Evolutionary conservation across 1,140 invertebrate genomes (phyloP), one percentile per base, ranked within the genome.

Genomic region (Ptiloglossa arizonensis): DNA sequence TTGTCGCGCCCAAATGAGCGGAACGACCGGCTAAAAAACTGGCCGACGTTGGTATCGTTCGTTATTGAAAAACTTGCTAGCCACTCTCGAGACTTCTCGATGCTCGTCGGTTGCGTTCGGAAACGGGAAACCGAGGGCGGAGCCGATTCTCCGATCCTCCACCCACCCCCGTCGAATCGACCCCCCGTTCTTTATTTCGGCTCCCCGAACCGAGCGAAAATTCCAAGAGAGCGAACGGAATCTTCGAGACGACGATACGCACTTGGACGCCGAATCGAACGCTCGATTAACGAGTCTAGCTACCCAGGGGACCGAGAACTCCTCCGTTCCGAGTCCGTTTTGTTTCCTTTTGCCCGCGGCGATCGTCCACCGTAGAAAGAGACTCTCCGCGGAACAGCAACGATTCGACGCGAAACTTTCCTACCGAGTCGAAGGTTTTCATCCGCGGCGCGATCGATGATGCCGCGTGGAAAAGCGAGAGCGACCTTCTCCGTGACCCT

Each of bases 221-320:
- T 48, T 67, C 64, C 44, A 57, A 57, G 35, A 35, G 59, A 62
- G n/a, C 59, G 24, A 50, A 19, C 19, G 46, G 48, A 13, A 35
- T 27, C n/a, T 50, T n/a, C 48, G 29, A 27, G 64, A 17, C n/a
- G 32, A 17, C 50, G 24, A 69, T 56, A 52, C 48, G n/a, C n/a
- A n/a, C 6, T 5, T 19, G 5, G 9, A 4, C 13, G 4, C 5
- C 72, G 52, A 74, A 46, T 67, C 66, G 46, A 68, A 79, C 70
- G 44, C 64, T 83, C 74, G 79, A 82, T 83, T 83, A 83, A 79
- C 76, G 66, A 82, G 52, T 29, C 66, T 29, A 15, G 54, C 9
- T 6, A 38, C 9, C 5, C 2, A 3, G 32, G 32, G 32, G 32
- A 35, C 32, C 32, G 32, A 6, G 32, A 35, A 35, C 3, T 35